phyloP scores from a whole-genome alignment of 2,797 vertebrate genomes.

The Pseudopleuronectes americanus region DNA sequence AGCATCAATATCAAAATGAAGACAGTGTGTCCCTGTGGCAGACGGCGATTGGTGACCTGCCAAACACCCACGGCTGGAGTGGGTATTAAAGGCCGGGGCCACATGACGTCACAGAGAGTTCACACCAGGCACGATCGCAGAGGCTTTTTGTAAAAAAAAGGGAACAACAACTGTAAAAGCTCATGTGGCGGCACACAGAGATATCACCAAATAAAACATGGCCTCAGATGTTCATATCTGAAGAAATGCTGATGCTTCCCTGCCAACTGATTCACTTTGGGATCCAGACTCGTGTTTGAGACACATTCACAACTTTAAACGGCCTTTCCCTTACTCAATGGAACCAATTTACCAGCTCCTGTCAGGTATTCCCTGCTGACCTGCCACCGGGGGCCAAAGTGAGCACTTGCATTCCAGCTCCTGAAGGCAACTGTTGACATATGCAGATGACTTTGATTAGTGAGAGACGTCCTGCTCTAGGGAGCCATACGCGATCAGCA shows the following conservation, averaged over 20 bases:
- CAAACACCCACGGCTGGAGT: constrained; percentile 44
- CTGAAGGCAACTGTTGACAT: constrained; percentile 24
- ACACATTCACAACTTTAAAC: constrained; percentile 28
- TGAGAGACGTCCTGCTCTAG: constrained; percentile 34
- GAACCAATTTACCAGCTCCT: too few species aligned
- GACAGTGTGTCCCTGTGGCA: constrained; percentile 27
- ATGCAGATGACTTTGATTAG: constrained; percentile 47
- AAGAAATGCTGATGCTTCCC: constrained; percentile 11
- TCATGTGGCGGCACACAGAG: not conserved
- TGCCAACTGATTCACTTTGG: constrained; percentile 13
- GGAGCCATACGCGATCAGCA: constrained; percentile 31
- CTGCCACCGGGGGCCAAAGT: constrained; percentile 8
- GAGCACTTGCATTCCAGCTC: not conserved
- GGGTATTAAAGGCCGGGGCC: constrained; percentile 49
- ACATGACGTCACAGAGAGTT: constrained; percentile 20
- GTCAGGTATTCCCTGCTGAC: not conserved
- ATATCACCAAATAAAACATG: not conserved
- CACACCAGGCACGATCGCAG: constrained; percentile 28
- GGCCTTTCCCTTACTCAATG: constrained; percentile 31
- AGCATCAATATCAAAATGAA: constrained; percentile 48
- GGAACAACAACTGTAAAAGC: not conserved
- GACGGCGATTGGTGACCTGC: constrained; percentile 59
- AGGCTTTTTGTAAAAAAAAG: constrained; percentile 22
- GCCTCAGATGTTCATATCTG: constrained; percentile 17
- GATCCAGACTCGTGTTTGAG: constrained; percentile 20